Conservation (phyloP, 1,140 invertebrate genomes). For the Drosophila bipectinata region DNA sequence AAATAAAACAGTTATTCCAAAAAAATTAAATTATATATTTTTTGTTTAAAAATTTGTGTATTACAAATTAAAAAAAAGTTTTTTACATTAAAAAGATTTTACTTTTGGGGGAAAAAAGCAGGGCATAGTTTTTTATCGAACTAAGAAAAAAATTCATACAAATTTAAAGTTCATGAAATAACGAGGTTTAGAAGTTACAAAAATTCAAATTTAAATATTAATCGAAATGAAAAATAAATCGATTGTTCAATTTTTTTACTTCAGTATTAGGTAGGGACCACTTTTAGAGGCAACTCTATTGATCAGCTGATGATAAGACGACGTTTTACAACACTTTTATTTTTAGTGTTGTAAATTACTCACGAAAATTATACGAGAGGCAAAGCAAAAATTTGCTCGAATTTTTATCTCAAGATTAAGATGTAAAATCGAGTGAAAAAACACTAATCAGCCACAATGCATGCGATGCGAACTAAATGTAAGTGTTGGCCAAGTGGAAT, state of each 20-base stretch:
- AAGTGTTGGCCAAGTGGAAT: constrained; percentile 17
- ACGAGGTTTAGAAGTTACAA: neutral
- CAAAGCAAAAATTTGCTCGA: constrained; percentile 17
- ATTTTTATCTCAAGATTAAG: constrained; percentile 16
- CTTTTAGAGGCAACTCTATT: no score
- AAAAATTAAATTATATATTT: no score
- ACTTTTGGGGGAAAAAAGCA: no score
- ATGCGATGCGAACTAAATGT: constrained; percentile 20
- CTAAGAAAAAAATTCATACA: no score
- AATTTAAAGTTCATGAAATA: no score
- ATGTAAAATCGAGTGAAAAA: constrained; percentile 31
- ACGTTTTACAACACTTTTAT: neutral
- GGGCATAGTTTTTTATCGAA: no score
- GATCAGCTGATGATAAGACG: neutral
- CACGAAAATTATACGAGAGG: constrained; percentile 6
- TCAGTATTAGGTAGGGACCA: no score
- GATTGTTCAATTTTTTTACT: neutral
- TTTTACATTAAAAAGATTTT: no score
- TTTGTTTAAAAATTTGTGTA: no score
- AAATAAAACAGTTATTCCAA: no score
- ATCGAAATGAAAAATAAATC: neutral
- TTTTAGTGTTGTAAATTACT: neutral
- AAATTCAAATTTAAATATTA: neutral
- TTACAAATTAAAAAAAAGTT: no score
- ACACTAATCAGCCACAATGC: constrained; percentile 19